Base-by-base conservation (phyloP, 2,888 invertebrate species). In the Cordylochernes scorpioides region DNA sequence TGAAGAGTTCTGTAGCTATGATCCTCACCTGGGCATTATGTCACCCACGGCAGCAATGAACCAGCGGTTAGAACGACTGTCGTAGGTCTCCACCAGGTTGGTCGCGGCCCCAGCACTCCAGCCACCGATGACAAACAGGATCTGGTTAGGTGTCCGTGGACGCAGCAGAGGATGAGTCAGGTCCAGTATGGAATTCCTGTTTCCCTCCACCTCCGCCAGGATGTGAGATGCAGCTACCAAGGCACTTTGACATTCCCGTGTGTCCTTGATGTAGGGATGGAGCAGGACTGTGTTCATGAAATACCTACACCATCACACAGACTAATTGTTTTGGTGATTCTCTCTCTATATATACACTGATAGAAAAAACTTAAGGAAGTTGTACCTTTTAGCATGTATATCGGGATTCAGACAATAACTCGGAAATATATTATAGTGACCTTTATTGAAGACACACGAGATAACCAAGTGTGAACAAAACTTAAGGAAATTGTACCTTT, bases 31-130 rank as follows among this genome's bases (percentile, higher is more conserved):
- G 1, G 37, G 34, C 3, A 30, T 21, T 6, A 16, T 21, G 10
- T 37, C 37, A 1, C 29, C 22, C 6, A 25, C 18, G 7, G 30
- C 61, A 1, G 66, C 66, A 16, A 68, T 57, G 45, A 71, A 65
- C 77, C 78, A 77, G 29, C 66, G 59, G 46, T 73, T 68, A 1
- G 72, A 47, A 18, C 50, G 41, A 12, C 45, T 40, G 43, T 60
- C 59, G 41, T 55, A 59, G 0, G 55, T 51, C 42, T 60, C 59
- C 28, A 60, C 51, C 36, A 54, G 47, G 53, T 67, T 71, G 1
- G 74, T 74, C 0, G 74, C 73, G 39, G 69, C 68, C n/a, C 73
- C 73, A n/a, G 69, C 53, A 34, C 54, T 57, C 78, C 61, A 61
- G 3, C 61, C 61, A 4, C 61, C 61, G 27, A 58, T 48, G 3